Conservation (phyloP, 1,140 invertebrate genomes). For the Drosophila neocordata region DNA sequence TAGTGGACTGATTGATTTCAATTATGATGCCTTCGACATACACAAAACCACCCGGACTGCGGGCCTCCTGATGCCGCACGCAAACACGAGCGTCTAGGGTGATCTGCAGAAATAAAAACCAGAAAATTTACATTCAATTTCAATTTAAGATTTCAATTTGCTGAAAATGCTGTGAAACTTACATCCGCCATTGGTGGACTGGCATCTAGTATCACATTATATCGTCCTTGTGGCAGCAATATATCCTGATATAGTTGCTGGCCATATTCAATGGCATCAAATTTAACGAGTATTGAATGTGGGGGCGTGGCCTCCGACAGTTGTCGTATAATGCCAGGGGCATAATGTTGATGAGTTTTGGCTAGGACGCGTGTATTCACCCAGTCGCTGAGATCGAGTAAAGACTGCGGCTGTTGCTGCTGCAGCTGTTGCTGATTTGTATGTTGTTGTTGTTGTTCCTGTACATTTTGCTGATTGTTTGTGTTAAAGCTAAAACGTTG, state of each 20-base stretch:
- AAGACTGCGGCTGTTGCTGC: constrained; percentile 47
- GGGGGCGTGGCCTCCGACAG: constrained; percentile 73
- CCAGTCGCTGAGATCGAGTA: constrained; percentile 95
- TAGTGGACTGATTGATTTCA: constrained; percentile 87
- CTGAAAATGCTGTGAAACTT: constrained; percentile 26
- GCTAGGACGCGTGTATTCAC: constrained; percentile 94
- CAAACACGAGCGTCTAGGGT: constrained; percentile 84
- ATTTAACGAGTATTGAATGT: constrained; percentile 88
- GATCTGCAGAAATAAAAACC: constrained; percentile 73
- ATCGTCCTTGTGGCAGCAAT: constrained; percentile 90
- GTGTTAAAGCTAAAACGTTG: constrained; percentile 74
- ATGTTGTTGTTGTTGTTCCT: constrained; percentile 41
- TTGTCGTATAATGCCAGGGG: constrained; percentile 89
- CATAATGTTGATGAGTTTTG: constrained; percentile 91
- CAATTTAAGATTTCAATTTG: too few species aligned
- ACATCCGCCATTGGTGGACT: constrained; percentile 89
- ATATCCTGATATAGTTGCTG: constrained; percentile 87
- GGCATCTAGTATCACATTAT: constrained; percentile 96
- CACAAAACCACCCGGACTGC: constrained; percentile 83
- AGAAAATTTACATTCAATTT: not conserved
- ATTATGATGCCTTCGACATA: constrained; percentile 94
- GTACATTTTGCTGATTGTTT: constrained; percentile 71
- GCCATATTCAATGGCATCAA: constrained; percentile 87
- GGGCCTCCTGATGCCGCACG: constrained; percentile 82
- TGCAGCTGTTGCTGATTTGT: constrained; percentile 87